Conservation (phyloP, 2,797 vertebrate species). For the Danio aesculapii region DNA sequence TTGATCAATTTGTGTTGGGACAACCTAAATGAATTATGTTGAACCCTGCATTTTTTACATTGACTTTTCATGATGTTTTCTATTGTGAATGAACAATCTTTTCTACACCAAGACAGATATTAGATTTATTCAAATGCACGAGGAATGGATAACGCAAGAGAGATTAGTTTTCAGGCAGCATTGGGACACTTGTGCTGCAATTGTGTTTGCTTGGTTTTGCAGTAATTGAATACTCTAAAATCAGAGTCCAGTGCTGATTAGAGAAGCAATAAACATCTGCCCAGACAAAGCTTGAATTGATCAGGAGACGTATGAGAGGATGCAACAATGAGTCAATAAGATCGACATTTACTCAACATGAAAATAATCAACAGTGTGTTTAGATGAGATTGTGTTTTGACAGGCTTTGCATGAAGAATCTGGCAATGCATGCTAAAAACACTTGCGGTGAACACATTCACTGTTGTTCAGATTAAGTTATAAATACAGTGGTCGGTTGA, state of each 20-base stretch:
- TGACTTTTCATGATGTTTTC: neutral
- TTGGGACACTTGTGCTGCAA: slow-evolving; percentile 4
- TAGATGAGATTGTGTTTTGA: neutral
- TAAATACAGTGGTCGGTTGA: neutral
- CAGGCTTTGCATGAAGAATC: neutral
- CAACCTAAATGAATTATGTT: too few species aligned
- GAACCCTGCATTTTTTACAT: too few species aligned
- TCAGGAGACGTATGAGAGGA: neutral
- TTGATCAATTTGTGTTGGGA: too few species aligned
- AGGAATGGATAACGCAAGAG: neutral
- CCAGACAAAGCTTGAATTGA: slow-evolving; percentile 14
- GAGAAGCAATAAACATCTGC: slow-evolving; percentile 24
- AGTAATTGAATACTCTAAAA: slow-evolving; percentile 36
- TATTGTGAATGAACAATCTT: neutral
- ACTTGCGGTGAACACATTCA: too few species aligned
- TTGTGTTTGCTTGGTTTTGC: slow-evolving; percentile 25
- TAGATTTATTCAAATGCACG: slow-evolving; percentile 16
- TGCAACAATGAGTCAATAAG: neutral
- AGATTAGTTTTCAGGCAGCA: slow-evolving; percentile 14
- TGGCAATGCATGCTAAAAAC: neutral
- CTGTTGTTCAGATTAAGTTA: too few species aligned
- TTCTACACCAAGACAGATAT: neutral
- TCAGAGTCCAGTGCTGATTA: slow-evolving; percentile 32
- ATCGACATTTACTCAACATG: slow-evolving; percentile 1
- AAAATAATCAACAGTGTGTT: neutral